phyloP scores from a whole-genome alignment of 2,797 vertebrate species.

The Arrhamphus sclerolepis region DNA sequence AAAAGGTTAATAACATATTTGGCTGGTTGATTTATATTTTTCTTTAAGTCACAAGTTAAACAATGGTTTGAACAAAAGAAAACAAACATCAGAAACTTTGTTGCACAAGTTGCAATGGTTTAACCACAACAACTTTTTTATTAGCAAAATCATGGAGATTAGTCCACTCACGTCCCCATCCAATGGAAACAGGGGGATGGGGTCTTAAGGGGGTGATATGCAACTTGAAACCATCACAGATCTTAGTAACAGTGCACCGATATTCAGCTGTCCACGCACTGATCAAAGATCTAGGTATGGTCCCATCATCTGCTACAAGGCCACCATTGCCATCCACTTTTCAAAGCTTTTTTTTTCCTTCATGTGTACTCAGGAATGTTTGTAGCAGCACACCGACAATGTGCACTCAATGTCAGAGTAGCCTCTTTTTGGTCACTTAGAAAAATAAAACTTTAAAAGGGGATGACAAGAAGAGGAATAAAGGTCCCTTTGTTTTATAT shows the following conservation, averaged over 20 bases:
- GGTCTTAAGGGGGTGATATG: conserved; percentile 56
- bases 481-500: conserved; percentile 76
- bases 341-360: conserved; percentile 66
- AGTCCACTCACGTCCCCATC: conserved; percentile 78
- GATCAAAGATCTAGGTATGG: conserved; percentile 52
- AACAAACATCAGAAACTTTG: conserved; percentile 15
- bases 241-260: conserved; percentile 51
- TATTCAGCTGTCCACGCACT: conserved; percentile 42
- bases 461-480: conserved; percentile 74
- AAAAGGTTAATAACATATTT: background rate
- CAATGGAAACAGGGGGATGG: conserved; percentile 72
- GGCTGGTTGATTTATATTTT: too few relatives aligned
- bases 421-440: conserved; percentile 73
- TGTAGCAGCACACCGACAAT: conserved; percentile 40
- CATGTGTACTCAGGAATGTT: conserved; percentile 64
- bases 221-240: conserved; percentile 72
- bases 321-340: conserved; percentile 66
- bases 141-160: conserved; percentile 85
- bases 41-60: too few relatives aligned
- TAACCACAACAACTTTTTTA: conserved; percentile 80
- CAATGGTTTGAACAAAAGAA: background rate
- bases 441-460: conserved; percentile 78
- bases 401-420: conserved; percentile 40
- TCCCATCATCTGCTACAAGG: conserved; percentile 70
- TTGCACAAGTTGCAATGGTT: conserved; percentile 72